Base-by-base conservation (phyloP, 2,797 vertebrate species). In the Hephaestus fuliginosus region DNA sequence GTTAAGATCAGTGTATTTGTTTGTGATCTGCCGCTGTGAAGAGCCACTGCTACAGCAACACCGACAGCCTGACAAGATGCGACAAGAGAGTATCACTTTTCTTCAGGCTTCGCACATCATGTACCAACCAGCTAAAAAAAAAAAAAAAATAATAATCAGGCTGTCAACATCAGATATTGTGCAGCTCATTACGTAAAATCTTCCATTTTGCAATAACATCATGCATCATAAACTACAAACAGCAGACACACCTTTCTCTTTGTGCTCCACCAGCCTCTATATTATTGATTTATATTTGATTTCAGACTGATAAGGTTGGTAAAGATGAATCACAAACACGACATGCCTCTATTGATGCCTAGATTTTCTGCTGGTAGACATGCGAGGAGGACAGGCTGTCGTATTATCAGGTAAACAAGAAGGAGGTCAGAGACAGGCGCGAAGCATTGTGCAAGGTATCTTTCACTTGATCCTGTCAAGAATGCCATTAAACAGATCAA, bases 251-350 rank as follows among this genome's bases (percentile, higher is more conserved):
- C 67, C 77, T 74, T 58, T 67, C 12, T 52, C 25, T 65, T 58
- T 70, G 36, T 61, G 28, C 53, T 30, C 39, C 44, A 9, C 15
- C 60, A 46, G 55, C 39, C 3, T 60, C 6, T 20, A 3, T 11
- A 1, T 36, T 17, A 44, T 73, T 68, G 4, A 67, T 57, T 68
- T 55, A 14, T 11, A 15, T 78, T 69, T 73, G 41, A 65, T 82
- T 64, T 4, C 30, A 76, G 51, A 67, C 70, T 72, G 80, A 88
- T 86, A 65, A 78, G 1, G 1, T 4, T 28, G 12, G 15, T 76
- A 22, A 66, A 18, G n/a, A 64, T 75, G 13, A 70, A 33, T 73
- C 46, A 20, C 18, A 55, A 72, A 75, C 7, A 22, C 0, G 18
- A 13, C 33, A 52, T 9, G 43, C 52, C 55, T 74, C 15, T n/a